Percentiles rank a stretch among this genome's conserved stretches.
phyloP scores from a whole-genome alignment of 2,113 vertebrate species.

The Hassar affinis region DNA sequence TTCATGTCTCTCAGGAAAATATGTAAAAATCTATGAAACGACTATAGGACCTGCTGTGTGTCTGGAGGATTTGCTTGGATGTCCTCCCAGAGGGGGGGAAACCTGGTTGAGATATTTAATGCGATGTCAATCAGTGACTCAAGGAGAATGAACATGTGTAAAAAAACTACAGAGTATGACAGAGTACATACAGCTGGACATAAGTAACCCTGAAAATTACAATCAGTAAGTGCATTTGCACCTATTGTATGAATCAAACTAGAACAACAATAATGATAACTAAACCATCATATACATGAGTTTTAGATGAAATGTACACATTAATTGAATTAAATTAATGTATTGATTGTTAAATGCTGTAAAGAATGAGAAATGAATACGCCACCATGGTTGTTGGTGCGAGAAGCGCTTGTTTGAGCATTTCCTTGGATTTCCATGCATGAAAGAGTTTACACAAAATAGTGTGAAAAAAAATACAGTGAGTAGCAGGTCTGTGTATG shows the following conservation, averaged over 20 bases:
- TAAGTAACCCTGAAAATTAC: background rate
- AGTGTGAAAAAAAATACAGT: background rate
- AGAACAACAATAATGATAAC: background rate
- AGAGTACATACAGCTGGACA: background rate
- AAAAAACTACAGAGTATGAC: background rate
- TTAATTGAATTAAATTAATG: background rate
- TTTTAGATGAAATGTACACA: background rate
- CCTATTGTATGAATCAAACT: background rate
- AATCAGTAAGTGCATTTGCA: too few relatives aligned
- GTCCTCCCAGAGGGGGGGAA: conserved; percentile 10
- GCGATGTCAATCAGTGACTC: conserved; percentile 18
- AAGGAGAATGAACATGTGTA: background rate
- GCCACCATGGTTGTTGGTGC: background rate
- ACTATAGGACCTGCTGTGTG: conserved; percentile 39
- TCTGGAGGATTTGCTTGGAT: conserved; percentile 18
- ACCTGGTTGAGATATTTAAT: conserved; percentile 18
- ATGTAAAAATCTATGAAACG: conserved; percentile 46
- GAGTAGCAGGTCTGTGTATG: background rate
- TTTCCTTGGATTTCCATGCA: background rate
- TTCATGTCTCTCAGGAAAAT: conserved; percentile 36
- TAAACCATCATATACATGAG: background rate
- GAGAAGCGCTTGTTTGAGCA: background rate
- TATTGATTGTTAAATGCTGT: background rate
- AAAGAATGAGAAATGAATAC: background rate
- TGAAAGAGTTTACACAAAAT: background rate